phyloP scores from a whole-genome alignment of 2,888 invertebrate species.

The Drosophila ochracea region DNA sequence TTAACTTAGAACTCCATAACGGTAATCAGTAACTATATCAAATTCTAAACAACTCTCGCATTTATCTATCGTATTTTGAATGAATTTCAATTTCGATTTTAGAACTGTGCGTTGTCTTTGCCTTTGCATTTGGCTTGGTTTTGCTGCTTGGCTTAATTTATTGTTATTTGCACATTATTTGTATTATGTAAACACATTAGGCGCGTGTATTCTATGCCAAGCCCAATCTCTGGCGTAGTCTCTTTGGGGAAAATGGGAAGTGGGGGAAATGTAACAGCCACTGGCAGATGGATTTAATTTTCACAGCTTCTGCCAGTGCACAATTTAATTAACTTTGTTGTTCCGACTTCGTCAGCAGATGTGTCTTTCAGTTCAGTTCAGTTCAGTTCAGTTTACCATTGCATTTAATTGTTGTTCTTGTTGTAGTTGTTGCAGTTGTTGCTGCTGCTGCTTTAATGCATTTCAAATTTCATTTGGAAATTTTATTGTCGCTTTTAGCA shows the following conservation, averaged over 20 bases:
- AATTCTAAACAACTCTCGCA: conserved; percentile 29
- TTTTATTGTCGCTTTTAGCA: conserved; percentile 48
- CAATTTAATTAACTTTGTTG: conserved; percentile 75
- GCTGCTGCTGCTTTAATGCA: conserved; percentile 33
- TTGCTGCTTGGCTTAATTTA: conserved; percentile 70
- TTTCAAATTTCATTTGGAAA: conserved; percentile 52
- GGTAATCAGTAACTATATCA: neutral
- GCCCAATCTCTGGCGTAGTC: conserved; percentile 24
- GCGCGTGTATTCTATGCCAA: conserved; percentile 17
- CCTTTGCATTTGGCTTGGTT: conserved; percentile 22
- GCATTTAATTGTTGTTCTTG: conserved; percentile 14
- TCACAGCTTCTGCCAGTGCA: conserved; percentile 48
- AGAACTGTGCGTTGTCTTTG: conserved; percentile 28
- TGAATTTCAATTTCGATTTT: conserved; percentile 45
- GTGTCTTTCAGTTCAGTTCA: conserved; percentile 22
- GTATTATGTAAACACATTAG: conserved; percentile 75
- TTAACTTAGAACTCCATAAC: neutral
- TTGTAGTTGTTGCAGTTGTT: neutral
- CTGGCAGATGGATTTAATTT: conserved; percentile 64
- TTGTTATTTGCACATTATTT: conserved; percentile 73
- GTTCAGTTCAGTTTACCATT: conserved; percentile 12
- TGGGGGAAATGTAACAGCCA: conserved; percentile 12
- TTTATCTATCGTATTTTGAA: conserved; percentile 16
- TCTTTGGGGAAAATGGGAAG: conserved; percentile 19
- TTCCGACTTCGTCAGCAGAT: conserved; percentile 41